Conservation (phyloP, 2,888 invertebrate genomes). For the Boloria selene region DNA sequence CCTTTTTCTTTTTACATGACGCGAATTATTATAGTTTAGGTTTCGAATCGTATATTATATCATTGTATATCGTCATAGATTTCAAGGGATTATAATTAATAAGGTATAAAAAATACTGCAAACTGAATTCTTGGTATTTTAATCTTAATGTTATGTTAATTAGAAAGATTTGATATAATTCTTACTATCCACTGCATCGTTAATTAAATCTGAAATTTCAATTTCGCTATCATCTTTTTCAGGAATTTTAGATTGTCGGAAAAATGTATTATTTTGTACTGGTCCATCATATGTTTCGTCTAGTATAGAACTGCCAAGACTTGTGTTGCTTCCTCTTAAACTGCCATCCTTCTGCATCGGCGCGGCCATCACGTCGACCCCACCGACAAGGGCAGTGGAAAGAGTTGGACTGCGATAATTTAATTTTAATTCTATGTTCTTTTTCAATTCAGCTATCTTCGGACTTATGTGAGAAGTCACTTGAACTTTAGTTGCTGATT, state of each 20-base stretch:
- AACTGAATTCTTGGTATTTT: background rate
- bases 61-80: no score
- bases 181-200: conserved; percentile 36
- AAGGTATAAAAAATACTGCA: background rate
- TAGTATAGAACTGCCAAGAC: conserved; percentile 74
- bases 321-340: conserved; percentile 73
- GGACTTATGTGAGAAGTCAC: conserved; percentile 76
- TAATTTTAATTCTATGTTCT: conserved; percentile 81
- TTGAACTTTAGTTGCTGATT: conserved; percentile 63
- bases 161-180: conserved; percentile 25
- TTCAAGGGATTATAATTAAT: background rate
- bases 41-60: no score
- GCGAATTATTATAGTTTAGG: no score
- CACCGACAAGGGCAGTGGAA: conserved; percentile 60
- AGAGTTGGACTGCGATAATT: conserved; percentile 65
- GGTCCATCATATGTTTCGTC: conserved; percentile 66
- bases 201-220: conserved; percentile 65
- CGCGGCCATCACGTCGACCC: conserved; percentile 63
- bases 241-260: conserved; percentile 57
- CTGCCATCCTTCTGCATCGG: conserved; percentile 54
- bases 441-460: conserved; percentile 80
- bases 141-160: background rate
- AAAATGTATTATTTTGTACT: conserved; percentile 52
- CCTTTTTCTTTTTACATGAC: no score
- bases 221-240: conserved; percentile 72